Evolutionary conservation across 2,113 vertebrate genomes (phyloP).

Genomic region (Lichenostomus cassidix): DNA sequence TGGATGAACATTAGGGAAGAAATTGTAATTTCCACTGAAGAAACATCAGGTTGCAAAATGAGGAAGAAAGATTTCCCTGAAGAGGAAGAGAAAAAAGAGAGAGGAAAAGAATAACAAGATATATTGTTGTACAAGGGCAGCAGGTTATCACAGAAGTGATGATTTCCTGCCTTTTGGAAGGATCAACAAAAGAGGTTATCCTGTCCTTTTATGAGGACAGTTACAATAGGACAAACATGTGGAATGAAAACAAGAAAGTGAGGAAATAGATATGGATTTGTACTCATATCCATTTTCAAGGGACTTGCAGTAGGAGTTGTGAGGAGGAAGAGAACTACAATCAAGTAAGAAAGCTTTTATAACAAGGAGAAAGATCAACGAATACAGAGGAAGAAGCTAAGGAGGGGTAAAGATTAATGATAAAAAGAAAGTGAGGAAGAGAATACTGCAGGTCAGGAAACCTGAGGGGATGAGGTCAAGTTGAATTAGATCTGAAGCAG

Average conservation of each 20-base stretch:
- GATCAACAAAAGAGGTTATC: not conserved
- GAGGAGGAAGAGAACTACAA: not conserved
- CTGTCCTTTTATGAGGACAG: not conserved
- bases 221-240: not conserved
- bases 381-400: not conserved
- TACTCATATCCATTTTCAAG: not conserved
- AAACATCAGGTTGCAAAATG: not conserved
- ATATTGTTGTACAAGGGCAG: not conserved
- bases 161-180: not conserved
- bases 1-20: not conserved
- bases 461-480: not conserved
- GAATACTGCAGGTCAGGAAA: not conserved
- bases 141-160: fast-evolving
- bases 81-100: not conserved
- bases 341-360: not conserved
- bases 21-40: not conserved
- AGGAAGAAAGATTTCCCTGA: not conserved
- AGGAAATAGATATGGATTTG: not conserved
- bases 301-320: not conserved
- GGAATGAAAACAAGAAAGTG: not conserved
- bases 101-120: too few relatives aligned
- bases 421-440: not conserved
- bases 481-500: not conserved
- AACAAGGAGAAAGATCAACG: not conserved
- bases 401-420: not conserved